Evolutionary conservation across 1,140 invertebrate genomes (phyloP).

Genomic region (Hyles vespertilio): DNA sequence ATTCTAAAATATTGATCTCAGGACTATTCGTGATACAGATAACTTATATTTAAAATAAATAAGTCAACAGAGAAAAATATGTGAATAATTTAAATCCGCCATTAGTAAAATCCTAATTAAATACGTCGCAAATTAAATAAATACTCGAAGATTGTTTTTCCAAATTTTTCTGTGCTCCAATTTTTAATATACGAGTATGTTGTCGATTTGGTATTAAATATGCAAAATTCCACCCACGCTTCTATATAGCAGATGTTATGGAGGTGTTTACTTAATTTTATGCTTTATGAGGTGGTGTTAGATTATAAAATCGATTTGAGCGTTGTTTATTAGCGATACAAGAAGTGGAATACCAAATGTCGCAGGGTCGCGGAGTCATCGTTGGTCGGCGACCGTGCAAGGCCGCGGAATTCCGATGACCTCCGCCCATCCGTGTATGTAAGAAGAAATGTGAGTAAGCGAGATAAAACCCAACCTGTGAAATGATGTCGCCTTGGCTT

Average conservation of each 20-base stretch:
- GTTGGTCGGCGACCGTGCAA: constrained; percentile 67
- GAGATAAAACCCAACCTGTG: constrained; percentile 1
- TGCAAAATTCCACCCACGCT: constrained; percentile 3
- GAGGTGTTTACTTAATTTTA: constrained; percentile 12
- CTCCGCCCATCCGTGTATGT: constrained; percentile 42
- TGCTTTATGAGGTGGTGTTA: constrained; percentile 10
- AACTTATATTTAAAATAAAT: too few relatives aligned
- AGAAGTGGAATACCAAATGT: constrained; percentile 41
- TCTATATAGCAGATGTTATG: constrained; percentile 1
- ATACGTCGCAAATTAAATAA: too few relatives aligned
- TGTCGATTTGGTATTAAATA: background rate
- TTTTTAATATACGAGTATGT: too few relatives aligned
- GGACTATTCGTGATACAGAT: too few relatives aligned
- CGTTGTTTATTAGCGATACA: constrained; percentile 31
- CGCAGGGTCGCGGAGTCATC: constrained; percentile 46
- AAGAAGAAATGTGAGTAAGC: constrained; percentile 21
- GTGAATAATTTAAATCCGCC: too few relatives aligned
- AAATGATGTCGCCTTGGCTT: constrained; percentile 3
- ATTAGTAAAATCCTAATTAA: too few relatives aligned
- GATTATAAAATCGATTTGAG: constrained; percentile 10
- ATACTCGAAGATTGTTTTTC: too few relatives aligned
- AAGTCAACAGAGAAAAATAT: too few relatives aligned
- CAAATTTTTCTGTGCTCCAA: too few relatives aligned
- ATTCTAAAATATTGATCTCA: too few relatives aligned
- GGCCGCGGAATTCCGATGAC: constrained; percentile 63